These are phyloP conservation scores for Stichopus horrens DNA, from an alignment of 53 echinoderm and acorn worm species.

Conservation along the genomic window DNA sequence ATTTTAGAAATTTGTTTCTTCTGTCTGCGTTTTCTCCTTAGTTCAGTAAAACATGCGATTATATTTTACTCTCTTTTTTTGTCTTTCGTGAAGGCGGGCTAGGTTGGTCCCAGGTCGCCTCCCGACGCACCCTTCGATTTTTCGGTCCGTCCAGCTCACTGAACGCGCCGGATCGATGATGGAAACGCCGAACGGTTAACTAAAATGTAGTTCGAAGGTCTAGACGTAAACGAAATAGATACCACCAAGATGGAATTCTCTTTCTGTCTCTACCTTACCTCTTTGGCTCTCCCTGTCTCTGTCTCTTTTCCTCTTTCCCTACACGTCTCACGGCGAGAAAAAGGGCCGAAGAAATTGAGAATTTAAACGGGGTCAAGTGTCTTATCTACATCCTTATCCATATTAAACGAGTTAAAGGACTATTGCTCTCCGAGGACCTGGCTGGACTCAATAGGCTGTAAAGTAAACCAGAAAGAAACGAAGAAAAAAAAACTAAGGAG, in stretches of 20 bases:
- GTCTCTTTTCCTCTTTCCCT: not conserved
- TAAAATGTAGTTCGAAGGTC: constrained; percentile 36
- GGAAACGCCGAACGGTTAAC: not conserved
- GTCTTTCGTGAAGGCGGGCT: not conserved
- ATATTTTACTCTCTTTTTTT: not conserved
- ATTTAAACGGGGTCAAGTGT: constrained; percentile 15
- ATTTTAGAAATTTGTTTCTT: not conserved
- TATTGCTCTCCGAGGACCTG: not conserved
- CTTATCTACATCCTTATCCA: constrained; percentile 2
- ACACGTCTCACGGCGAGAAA: not conserved
- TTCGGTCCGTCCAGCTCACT: not conserved
- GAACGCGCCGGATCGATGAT: constrained; percentile 16
- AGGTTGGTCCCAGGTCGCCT: not conserved
- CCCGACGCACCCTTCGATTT: not conserved
- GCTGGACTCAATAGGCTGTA: constrained; percentile 42
- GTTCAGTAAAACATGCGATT: not conserved
- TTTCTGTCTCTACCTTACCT: not conserved
- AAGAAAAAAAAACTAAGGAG: not conserved
- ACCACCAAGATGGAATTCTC: constrained; percentile 1
- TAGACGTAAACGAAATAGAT: constrained; percentile 31
- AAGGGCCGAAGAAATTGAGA: constrained; percentile 27
- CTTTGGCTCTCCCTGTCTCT: not conserved
- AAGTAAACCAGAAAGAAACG: constrained; percentile 13
- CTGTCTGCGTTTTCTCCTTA: not conserved
- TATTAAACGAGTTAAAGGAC: constrained; percentile 34